Evolutionary conservation across 2,797 vertebrate genomes (phyloP).

Genomic region (Agapornis canus): DNA sequence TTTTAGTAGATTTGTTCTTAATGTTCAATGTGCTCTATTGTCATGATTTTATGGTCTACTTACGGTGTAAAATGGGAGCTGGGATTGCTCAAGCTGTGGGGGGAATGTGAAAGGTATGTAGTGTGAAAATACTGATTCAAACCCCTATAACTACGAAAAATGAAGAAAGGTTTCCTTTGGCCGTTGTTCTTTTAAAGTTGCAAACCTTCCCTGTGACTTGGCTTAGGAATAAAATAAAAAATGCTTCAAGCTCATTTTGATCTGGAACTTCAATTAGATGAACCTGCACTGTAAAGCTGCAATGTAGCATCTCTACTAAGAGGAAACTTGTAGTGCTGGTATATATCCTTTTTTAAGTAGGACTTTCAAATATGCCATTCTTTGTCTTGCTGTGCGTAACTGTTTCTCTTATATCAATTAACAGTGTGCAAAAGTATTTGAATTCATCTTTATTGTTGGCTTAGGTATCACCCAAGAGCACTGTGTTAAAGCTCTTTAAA

Average conservation of each 20-base stretch:
- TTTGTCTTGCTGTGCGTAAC: fast-evolving
- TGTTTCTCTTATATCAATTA: background rate
- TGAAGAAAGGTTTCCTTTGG: fast-evolving
- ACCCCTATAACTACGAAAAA: fast-evolving
- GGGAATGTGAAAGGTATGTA: fast-evolving
- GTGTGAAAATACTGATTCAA: fast-evolving
- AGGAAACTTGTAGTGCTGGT: fast-evolving
- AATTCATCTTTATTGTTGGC: fast-evolving
- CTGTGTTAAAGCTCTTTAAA: background rate
- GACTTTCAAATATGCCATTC: fast-evolving
- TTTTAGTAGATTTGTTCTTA: fast-evolving
- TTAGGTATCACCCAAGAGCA: fast-evolving
- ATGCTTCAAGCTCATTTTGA: fast-evolving
- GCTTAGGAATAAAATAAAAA: background rate
- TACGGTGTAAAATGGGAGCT: fast-evolving
- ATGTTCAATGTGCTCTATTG: fast-evolving
- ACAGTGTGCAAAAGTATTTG: fast-evolving
- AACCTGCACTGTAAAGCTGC: fast-evolving
- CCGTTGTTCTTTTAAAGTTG: fast-evolving
- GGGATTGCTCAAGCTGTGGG: fast-evolving
- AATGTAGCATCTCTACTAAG: fast-evolving
- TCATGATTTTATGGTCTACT: fast-evolving
- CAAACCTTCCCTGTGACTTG: fast-evolving
- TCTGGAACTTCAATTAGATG: fast-evolving
- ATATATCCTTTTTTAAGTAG: fast-evolving